Evolutionary conservation across 92 coral and sea anemone species (phyloP).

Genomic region (Porites lobata): DNA sequence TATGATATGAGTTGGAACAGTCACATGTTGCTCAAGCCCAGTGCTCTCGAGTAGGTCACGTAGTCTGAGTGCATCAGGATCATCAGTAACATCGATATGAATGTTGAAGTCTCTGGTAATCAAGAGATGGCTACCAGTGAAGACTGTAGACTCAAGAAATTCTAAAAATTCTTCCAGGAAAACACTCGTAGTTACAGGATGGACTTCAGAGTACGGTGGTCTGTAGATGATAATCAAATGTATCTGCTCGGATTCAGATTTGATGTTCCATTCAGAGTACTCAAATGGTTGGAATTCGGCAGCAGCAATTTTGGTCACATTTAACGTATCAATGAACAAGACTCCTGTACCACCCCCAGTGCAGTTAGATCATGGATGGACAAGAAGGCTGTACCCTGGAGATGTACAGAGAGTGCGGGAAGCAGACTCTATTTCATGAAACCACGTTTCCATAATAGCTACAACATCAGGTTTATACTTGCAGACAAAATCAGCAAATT

Average conservation of each 20-base stretch:
- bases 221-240: conserved; percentile 66
- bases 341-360: conserved; percentile 74
- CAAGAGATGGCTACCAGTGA: conserved; percentile 51
- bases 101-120: conserved; percentile 69
- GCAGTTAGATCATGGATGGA: conserved; percentile 64
- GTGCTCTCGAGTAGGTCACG: conserved; percentile 64
- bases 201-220: conserved; percentile 70
- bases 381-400: conserved; percentile 72
- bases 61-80: conserved; percentile 55
- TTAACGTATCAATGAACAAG: conserved; percentile 64
- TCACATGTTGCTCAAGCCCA: conserved; percentile 71
- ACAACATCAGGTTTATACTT: conserved; percentile 67
- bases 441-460: conserved; percentile 72
- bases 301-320: conserved; percentile 49
- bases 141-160: conserved; percentile 64
- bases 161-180: conserved; percentile 67
- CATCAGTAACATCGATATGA: conserved; percentile 53
- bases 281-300: conserved; percentile 67
- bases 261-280: conserved; percentile 67
- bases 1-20: conserved; percentile 69
- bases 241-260: conserved; percentile 39
- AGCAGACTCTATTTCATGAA: conserved; percentile 61
- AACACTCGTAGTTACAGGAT: conserved; percentile 62
- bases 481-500: conserved; percentile 52
- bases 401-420: conserved; percentile 63